A percentile compares a stretch with the other conserved stretches of the same genome.
phyloP scores from a whole-genome alignment of 2,797 vertebrate genomes.

The Arrhamphus sclerolepis region DNA sequence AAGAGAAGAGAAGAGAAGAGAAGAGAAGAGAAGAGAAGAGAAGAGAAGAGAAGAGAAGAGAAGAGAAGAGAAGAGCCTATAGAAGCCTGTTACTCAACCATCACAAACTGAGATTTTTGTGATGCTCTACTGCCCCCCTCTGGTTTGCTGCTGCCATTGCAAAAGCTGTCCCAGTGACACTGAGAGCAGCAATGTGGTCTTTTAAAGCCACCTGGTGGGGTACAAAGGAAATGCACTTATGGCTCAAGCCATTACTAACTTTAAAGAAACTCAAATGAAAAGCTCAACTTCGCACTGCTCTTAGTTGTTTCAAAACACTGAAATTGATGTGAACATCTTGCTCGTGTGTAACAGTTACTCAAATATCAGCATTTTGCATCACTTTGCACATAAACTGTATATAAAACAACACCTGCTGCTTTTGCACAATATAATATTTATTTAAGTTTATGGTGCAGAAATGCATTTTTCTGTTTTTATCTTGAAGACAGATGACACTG shows the following conservation, averaged over 20 bases:
- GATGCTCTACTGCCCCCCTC: slow-evolving; percentile 68
- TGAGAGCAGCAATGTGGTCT: slow-evolving; percentile 23
- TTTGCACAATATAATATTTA: too few relatives aligned
- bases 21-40: background rate
- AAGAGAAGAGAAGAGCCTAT: slow-evolving; percentile 32
- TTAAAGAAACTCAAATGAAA: too few relatives aligned
- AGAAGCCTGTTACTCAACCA: slow-evolving; percentile 24
- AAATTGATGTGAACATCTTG: too few relatives aligned
- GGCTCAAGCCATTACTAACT: background rate
- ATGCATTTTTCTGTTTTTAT: too few relatives aligned
- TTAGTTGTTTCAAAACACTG: too few relatives aligned
- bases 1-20: slow-evolving; percentile 7
- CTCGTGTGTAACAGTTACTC: too few relatives aligned
- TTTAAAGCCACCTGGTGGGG: slow-evolving; percentile 66
- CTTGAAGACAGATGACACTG: too few relatives aligned
- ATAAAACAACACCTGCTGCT: too few relatives aligned
- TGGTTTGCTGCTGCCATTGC: slow-evolving; percentile 28
- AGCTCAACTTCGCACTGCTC: too few relatives aligned
- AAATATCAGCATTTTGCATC: too few relatives aligned
- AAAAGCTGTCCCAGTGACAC: background rate
- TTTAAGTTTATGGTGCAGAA: too few relatives aligned
- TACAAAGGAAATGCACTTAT: slow-evolving; percentile 8
- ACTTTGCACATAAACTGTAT: too few relatives aligned
- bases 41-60: slow-evolving; percentile 12
- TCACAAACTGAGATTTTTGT: background rate